Conservation (phyloP, 2,797 vertebrate genomes). For the Rhinophrynus dorsalis region DNA sequence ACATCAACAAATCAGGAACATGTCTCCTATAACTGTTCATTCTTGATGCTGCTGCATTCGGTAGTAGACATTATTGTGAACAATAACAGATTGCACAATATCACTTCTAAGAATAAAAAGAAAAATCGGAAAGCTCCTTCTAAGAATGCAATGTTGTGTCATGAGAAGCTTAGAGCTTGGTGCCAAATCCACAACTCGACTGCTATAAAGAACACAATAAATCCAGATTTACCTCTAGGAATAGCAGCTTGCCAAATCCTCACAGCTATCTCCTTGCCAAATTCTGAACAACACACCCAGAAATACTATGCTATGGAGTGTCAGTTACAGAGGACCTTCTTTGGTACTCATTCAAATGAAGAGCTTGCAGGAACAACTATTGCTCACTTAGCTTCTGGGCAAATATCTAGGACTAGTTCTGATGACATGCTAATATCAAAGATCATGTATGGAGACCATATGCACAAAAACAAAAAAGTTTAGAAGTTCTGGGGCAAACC, state of each 20-base stretch:
- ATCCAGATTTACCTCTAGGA: slow-evolving; percentile 29
- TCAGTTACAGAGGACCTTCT: background rate
- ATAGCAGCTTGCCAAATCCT: slow-evolving; percentile 9
- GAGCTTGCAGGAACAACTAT: background rate
- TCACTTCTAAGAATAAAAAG: slow-evolving; percentile 1
- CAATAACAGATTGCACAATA: background rate
- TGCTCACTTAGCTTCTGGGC: background rate
- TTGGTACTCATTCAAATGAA: background rate
- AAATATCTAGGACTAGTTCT: background rate
- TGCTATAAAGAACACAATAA: slow-evolving; percentile 10
- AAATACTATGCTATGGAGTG: background rate
- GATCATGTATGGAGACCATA: too few relatives aligned
- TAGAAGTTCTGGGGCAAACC: too few relatives aligned
- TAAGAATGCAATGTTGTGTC: slow-evolving; percentile 25
- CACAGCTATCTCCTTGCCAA: background rate
- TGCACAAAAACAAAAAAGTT: too few relatives aligned
- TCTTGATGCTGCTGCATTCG: background rate
- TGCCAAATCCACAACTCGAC: slow-evolving; percentile 24
- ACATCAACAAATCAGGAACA: background rate
- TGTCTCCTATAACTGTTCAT: background rate
- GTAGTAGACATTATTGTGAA: background rate
- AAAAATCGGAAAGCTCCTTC: background rate
- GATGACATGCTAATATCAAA: too few relatives aligned
- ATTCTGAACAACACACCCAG: background rate
- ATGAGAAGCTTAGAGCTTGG: background rate